Base-by-base conservation (phyloP, 2,888 invertebrate genomes). In the Tetrapedia diversipes region DNA sequence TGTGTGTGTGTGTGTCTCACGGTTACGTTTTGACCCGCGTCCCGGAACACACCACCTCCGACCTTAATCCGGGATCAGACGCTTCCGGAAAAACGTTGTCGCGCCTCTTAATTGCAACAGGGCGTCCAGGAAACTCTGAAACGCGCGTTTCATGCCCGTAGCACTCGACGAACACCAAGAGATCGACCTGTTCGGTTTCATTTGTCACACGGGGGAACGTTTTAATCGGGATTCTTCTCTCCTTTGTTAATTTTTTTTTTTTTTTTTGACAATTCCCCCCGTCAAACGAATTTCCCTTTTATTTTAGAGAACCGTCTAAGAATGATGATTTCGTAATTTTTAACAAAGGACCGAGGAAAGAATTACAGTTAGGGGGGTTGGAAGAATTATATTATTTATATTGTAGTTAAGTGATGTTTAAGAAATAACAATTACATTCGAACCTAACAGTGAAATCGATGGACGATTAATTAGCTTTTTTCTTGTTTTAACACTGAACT, bases 31-130 rank as follows among this genome's bases (percentile, higher is more conserved):
- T 27, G 72, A 71, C 45, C 72, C 43, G 22, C 16, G 8, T 45
- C 45, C n/a, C 72, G 72, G 72, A 56, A 56, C 34, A 49, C 14
- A 14, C 53, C 65, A 65, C 54, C 73, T 49, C 29, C 66, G 75
- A 73, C 74, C 74, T 76, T 66, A 74, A 76, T 74, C 74, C 43
- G 66, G 76, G 56, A 73, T 76, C 61, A 74, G 74, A 57, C 76
- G 39, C 24, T 67, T 61, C 60, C 61, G 66, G 74, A 61, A 76
- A 73, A 76, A 61, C 47, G 60, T 39, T 45, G 66, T 47, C 66
- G 29, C 43, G 70, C 57, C 49, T 45, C 24, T 37, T 76, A 76
- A 73, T 76, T 76, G 66, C 60, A 11, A 47, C 39, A 32, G 32
- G 24, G n/a, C 4, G 37, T 2, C 47, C 45, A n/a, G 64, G 24